Evolutionary conservation across 2,113 vertebrate species (phyloP).

Genomic region (Origma solitaria): DNA sequence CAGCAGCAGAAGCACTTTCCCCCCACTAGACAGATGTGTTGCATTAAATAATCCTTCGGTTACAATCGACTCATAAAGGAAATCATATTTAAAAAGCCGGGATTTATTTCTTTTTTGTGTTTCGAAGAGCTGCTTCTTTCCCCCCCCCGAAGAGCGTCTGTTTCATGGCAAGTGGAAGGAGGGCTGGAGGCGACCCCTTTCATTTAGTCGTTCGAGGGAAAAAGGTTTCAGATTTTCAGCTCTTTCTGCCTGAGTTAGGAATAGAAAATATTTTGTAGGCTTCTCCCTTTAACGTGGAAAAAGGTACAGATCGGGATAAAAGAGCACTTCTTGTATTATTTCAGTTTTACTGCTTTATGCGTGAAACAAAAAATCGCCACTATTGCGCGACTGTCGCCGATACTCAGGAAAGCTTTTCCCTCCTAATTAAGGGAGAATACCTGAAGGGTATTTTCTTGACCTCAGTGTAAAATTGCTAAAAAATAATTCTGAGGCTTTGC

Average conservation of each 20-base stretch:
- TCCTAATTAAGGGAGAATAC: background rate
- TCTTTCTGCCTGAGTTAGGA: background rate
- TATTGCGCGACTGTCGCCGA: background rate
- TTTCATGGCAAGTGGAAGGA: slow-evolving; percentile 20
- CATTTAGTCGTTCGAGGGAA: background rate
- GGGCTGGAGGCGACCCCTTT: slow-evolving; percentile 1
- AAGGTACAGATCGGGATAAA: background rate
- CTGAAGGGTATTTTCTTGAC: background rate
- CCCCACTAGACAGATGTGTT: background rate
- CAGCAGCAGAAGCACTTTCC: background rate
- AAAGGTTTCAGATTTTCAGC: slow-evolving; percentile 12
- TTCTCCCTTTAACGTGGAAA: background rate
- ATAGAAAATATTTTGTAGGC: background rate
- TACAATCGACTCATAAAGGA: slow-evolving; percentile 53
- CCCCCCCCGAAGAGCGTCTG: background rate
- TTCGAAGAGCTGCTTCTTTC: slow-evolving; percentile 58
- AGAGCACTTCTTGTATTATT: background rate
- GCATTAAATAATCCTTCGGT: slow-evolving; percentile 38
- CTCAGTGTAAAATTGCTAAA: background rate
- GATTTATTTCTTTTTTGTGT: background rate
- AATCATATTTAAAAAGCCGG: slow-evolving; percentile 43
- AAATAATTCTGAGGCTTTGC: background rate
- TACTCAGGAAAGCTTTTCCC: background rate
- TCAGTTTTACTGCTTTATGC: background rate
- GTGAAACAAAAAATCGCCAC: background rate